Conservation (phyloP, 2,797 vertebrate genomes). For the Sebastes trivittatus region DNA sequence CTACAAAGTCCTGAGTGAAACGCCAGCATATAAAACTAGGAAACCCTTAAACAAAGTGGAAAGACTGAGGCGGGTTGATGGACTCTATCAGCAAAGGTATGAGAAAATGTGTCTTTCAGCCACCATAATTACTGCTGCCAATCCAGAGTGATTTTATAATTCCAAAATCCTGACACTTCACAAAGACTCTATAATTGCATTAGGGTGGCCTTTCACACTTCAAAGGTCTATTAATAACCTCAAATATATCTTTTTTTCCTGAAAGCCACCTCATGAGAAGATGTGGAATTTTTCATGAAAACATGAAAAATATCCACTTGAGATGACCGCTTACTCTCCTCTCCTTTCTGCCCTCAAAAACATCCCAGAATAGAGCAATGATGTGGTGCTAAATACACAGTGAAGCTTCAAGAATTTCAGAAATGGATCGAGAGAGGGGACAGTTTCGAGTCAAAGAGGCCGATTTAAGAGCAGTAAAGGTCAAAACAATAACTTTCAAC, state of each 20-base stretch:
- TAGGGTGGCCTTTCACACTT: slow-evolving; percentile 80
- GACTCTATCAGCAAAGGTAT: slow-evolving; percentile 70
- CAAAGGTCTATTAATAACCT: slow-evolving; percentile 82
- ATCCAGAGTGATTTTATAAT: slow-evolving; percentile 79
- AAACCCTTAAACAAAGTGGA: slow-evolving; percentile 29
- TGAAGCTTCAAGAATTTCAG: slow-evolving; percentile 66
- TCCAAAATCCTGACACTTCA: slow-evolving; percentile 87
- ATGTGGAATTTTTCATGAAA: slow-evolving; percentile 96
- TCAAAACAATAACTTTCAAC: slow-evolving; percentile 27
- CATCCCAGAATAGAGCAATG: slow-evolving; percentile 67
- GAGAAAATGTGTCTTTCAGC: slow-evolving; percentile 73
- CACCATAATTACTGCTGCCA: slow-evolving; percentile 81
- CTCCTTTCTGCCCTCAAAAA: slow-evolving; percentile 49
- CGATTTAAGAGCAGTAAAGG: slow-evolving; percentile 20
- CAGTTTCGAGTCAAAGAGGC: slow-evolving; percentile 35
- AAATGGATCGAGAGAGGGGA: slow-evolving; percentile 32
- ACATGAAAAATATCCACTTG: slow-evolving; percentile 84
- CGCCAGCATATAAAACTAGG: background rate
- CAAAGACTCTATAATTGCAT: slow-evolving; percentile 87
- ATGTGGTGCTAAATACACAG: slow-evolving; percentile 74
- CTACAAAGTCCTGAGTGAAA: background rate
- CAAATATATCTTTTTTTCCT: slow-evolving; percentile 69
- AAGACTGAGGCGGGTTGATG: slow-evolving; percentile 57
- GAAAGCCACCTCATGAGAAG: slow-evolving; percentile 78
- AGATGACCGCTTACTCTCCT: slow-evolving; percentile 47